Evolutionary conservation across 1,140 invertebrate genomes (phyloP).

Genomic region (Pantala flavescens): DNA sequence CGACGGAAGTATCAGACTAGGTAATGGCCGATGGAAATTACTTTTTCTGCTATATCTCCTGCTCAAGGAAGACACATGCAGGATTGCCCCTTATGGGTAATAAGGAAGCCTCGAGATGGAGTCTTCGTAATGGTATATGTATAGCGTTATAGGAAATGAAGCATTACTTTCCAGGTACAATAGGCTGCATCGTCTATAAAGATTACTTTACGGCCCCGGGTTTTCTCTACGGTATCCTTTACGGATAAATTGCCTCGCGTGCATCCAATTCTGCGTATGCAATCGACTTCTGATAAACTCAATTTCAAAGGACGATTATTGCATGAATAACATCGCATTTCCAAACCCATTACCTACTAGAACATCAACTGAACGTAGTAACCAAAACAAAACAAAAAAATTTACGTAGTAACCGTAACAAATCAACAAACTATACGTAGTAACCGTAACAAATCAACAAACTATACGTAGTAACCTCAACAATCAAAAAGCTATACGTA

Average conservation of each 20-base stretch:
- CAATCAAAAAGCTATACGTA: too few relatives aligned
- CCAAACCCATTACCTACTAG: too few relatives aligned
- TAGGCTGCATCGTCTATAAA: background rate
- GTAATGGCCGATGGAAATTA: background rate
- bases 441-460: background rate
- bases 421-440: too few relatives aligned
- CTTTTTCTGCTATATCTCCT: slow-evolving; percentile 2
- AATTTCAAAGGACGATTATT: too few relatives aligned
- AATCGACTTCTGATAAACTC: too few relatives aligned
- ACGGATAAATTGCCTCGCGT: too few relatives aligned
- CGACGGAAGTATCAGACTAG: background rate
- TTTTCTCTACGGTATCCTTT: too few relatives aligned
- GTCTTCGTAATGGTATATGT: background rate
- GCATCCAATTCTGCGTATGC: too few relatives aligned
- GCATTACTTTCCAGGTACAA: background rate
- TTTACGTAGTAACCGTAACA: too few relatives aligned
- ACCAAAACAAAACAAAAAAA: too few relatives aligned
- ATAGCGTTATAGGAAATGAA: background rate
- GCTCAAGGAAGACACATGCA: background rate
- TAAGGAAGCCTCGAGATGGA: background rate
- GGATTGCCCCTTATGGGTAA: background rate
- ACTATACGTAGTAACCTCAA: background rate
- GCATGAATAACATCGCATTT: too few relatives aligned
- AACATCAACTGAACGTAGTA: too few relatives aligned
- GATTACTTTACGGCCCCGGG: background rate